Evolutionary conservation across 1,140 invertebrate genomes (phyloP), one percentile per base, ranked within the genome.

Genomic region (Popillia japonica): DNA sequence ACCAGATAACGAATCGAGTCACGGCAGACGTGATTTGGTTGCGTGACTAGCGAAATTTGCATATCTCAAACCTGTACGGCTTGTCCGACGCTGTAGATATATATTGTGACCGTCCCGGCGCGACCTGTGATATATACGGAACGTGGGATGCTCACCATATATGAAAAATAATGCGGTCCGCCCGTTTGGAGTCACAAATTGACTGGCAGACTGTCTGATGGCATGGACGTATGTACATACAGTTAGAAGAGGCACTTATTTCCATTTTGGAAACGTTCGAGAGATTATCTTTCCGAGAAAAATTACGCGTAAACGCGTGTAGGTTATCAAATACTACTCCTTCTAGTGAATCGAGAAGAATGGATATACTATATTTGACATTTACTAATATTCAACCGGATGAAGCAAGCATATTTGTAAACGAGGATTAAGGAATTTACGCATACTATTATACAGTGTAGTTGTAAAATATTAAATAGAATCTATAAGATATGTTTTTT

Each of bases 21-120:
- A 68, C 61, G 61, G 61, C 61, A 68, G 61, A 68, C 61, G 61
- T 68, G 61, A 68, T 68, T 68, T 68, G 61, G 61, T 68, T 68
- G 61, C 61, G 61, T 68, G 61, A 68, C 61, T 68, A 68, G 61
- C 61, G 7, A 23, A 68, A 68, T 68, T 68, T 68, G 27, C 61
- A 68, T 68, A 68, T 68, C 61, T 68, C 61, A 14, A 23, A 68
- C 61, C 61, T 68, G 22, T 68, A 68, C 27, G 27, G 61, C 61
- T 68, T 10, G 22, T 23, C 61, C 61, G 20, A 68, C 61, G 61
- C 61, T 27, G 11, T 11, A 68, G 22, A 10, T 23, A 9, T 68
- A 68, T 27, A 68, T 7, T 68, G 17, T 68, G 61, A 34, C 61
- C 61, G 61, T 22, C 27, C 61, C 22, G 22, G 27, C 61, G 22